Conservation (phyloP, 2,113 vertebrate genomes). For the Microtus ochrogaster region DNA sequence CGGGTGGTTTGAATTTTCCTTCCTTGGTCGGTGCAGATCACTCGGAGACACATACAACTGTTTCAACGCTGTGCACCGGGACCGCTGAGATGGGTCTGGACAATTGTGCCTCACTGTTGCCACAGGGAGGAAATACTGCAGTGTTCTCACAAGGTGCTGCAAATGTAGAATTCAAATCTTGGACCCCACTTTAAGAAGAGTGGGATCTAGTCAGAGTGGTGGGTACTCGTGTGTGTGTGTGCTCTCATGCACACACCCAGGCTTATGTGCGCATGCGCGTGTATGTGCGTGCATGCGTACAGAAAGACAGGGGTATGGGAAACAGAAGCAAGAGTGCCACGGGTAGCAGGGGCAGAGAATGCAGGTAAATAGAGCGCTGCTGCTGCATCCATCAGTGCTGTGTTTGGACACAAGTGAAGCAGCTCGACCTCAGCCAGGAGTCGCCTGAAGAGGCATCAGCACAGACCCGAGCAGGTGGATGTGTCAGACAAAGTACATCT, state of each 20-base stretch:
- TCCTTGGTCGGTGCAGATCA: background rate
- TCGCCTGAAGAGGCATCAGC: background rate
- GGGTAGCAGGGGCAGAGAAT: background rate
- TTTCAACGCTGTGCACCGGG: background rate
- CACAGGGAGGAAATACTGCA: background rate
- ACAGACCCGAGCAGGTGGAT: background rate
- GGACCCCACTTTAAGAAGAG: background rate
- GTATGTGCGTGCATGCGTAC: background rate
- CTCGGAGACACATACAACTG: background rate
- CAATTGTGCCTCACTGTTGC: slow-evolving; percentile 20
- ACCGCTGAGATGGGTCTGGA: background rate
- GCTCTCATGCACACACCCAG: no score
- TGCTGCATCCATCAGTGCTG: background rate
- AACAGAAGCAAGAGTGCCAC: background rate
- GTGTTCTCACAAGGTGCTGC: background rate
- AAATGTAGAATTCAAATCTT: background rate
- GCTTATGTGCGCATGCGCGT: background rate
- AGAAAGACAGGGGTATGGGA: background rate
- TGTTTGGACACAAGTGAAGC: slow-evolving; percentile 11
- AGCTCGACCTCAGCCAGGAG: background rate
- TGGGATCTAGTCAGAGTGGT: background rate
- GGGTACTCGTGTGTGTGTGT: background rate
- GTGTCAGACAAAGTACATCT: background rate
- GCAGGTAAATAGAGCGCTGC: background rate
- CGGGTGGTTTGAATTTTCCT: background rate